Conservation (phyloP, 1,140 invertebrate genomes). For the Aricia agestis region DNA sequence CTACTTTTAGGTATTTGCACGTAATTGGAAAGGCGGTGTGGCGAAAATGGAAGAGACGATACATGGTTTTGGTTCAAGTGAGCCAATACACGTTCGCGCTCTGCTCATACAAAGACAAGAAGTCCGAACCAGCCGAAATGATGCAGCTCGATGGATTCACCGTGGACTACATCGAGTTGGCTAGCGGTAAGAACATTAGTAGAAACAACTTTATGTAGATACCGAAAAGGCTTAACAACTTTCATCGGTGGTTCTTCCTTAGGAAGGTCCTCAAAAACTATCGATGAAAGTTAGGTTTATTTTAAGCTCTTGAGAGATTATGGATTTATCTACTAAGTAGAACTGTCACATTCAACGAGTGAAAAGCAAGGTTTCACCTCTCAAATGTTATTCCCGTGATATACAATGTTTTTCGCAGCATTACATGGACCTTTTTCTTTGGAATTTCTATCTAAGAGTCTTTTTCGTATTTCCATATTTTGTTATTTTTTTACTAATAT, state of each 20-base stretch:
- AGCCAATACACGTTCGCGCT: constrained; percentile 99
- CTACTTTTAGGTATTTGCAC: constrained; percentile 29
- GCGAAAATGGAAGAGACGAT: constrained; percentile 99
- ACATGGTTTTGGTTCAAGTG: constrained; percentile 98
- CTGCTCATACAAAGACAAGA: constrained; percentile 99
- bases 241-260: too few relatives aligned
- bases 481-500: neutral
- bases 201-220: constrained; percentile 1
- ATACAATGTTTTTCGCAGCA: too few relatives aligned
- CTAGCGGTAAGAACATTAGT: constrained; percentile 80
- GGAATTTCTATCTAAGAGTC: neutral
- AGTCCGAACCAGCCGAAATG: constrained; percentile 99
- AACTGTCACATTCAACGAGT: too few relatives aligned
- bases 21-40: constrained; percentile 94
- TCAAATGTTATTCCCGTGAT: too few relatives aligned
- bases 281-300: too few relatives aligned
- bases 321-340: too few relatives aligned
- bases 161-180: constrained; percentile 98
- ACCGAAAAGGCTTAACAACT: neutral
- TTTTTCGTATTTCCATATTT: neutral
- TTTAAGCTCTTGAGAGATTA: too few relatives aligned
- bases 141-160: constrained; percentile 99
- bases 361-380: too few relatives aligned
- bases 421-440: neutral
- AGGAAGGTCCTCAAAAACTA: too few relatives aligned